Base-by-base conservation (phyloP, 2,797 vertebrate species). In the Urocyon cinereoargenteus region DNA sequence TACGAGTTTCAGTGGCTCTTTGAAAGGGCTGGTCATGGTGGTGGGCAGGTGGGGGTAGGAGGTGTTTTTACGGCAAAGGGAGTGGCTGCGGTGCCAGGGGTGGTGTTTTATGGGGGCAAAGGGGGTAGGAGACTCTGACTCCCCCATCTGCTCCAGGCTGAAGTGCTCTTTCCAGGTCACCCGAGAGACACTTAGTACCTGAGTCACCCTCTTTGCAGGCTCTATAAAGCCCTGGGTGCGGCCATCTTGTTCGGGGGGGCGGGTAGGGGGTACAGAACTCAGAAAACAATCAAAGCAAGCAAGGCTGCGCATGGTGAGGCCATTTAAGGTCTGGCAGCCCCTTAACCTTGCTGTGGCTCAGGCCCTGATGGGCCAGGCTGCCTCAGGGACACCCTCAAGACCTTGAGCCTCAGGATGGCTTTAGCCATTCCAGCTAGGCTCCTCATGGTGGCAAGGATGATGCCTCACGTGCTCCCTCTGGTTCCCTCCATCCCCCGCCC, bases 141-240 rank as follows among this genome's bases (percentile, higher is more conserved):
- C 97, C 98, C 98, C 85, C 94, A 97, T 64, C 86, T 98, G 98
- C 97, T 97, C 79, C 82, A 68, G 93, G 97, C 89, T 97, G 98
- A 91, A 96, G 97, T 90, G 11, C 90, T 97, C 95, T 97, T 98
- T 92, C 97, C 86, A 97, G 98, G 98, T 98, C 98, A 98, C 21
- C 86, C 79, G 75, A 96, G 98, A 97, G 97, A 97, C 97, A 97
- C 96, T 98, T 98, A 97, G 89, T 89, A 19, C 91, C 36, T 99
- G 98, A 96, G 98, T 98, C 98, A 86, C 93, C 6, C 79, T 89
- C 8, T 87, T 90, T 92, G 51, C 28, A 59, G 97, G 96, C 96
- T 98, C 98, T 97, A 98, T 98, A 97, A 98, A 98, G 98, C 94
- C 95, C 95, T 98, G 98, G 98, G 98, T 92, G 98, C 95, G 97